Percentiles rank a stretch among this genome's conserved stretches.
Conservation (phyloP, 2,113 vertebrate genomes). For the Aphelocoma coerulescens region DNA sequence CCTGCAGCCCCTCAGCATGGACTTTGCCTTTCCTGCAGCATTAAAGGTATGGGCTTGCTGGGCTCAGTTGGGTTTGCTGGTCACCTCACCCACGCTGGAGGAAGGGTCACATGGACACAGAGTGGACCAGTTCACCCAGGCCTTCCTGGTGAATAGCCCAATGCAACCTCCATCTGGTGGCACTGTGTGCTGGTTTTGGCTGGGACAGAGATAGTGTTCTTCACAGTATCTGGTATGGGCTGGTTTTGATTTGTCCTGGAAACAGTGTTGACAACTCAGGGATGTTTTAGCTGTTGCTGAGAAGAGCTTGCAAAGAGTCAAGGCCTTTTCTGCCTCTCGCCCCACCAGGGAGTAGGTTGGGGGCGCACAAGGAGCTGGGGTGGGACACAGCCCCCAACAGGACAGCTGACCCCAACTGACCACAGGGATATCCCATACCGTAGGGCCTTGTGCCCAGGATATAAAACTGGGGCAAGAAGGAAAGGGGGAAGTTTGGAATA, state of each 20-base stretch:
- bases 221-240: not conserved
- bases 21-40: not conserved
- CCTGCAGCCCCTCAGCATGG: not conserved
- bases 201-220: not conserved
- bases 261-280: not conserved
- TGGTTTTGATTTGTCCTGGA: not conserved
- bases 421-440: not conserved
- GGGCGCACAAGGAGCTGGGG: not conserved
- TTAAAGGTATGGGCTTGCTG: not conserved
- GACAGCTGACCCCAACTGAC: not conserved
- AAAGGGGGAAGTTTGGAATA: not conserved
- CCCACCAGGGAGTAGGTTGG: not conserved
- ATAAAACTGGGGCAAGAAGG: not conserved
- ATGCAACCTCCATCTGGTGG: not conserved
- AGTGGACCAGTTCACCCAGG: too few relatives aligned
- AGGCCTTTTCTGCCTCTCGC: not conserved
- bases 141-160: not conserved
- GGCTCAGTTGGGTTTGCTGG: not conserved
- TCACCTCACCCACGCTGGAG: not conserved
- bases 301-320: not conserved
- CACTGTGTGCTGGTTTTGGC: not conserved
- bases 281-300: not conserved
- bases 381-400: not conserved
- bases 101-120: rapidly evolving
- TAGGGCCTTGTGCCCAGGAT: not conserved